Evolutionary conservation across 2,113 vertebrate species (phyloP).

Genomic region (Gobius niger): DNA sequence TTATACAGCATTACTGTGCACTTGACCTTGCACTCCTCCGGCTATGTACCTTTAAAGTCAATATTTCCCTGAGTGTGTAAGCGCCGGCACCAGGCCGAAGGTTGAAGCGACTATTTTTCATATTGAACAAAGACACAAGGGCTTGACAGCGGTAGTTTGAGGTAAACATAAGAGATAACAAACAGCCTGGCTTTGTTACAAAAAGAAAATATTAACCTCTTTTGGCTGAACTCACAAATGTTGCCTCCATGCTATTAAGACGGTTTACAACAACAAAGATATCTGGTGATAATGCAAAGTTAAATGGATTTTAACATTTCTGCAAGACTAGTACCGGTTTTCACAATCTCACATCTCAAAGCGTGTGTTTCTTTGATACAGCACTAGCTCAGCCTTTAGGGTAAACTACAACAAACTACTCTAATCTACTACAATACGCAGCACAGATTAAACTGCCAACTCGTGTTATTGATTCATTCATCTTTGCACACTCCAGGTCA

Average conservation of each 20-base stretch:
- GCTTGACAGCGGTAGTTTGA: background rate
- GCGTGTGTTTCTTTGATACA: too few species aligned
- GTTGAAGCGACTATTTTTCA: constrained; percentile 14
- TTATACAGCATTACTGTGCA: background rate
- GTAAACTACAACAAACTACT: background rate
- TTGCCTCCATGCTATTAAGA: too few species aligned
- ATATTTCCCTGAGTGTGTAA: constrained; percentile 13
- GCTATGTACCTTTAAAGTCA: constrained; percentile 29
- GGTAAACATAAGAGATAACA: background rate
- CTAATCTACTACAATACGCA: background rate
- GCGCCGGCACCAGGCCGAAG: constrained; percentile 10
- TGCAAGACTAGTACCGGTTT: too few species aligned
- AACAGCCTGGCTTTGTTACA: background rate
- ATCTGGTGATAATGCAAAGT: too few species aligned
- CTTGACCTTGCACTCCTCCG: background rate
- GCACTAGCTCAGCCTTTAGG: background rate
- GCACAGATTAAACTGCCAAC: constrained; percentile 1
- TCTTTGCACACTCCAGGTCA: background rate
- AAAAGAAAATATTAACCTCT: background rate
- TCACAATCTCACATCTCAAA: too few species aligned
- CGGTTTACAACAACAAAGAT: too few species aligned
- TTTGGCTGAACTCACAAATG: too few species aligned
- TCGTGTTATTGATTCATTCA: background rate
- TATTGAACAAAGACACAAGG: background rate
- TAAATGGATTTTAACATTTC: too few species aligned